Evolutionary conservation across 1,140 invertebrate species (phyloP).

Genomic region (Contarinia nasturtii): DNA sequence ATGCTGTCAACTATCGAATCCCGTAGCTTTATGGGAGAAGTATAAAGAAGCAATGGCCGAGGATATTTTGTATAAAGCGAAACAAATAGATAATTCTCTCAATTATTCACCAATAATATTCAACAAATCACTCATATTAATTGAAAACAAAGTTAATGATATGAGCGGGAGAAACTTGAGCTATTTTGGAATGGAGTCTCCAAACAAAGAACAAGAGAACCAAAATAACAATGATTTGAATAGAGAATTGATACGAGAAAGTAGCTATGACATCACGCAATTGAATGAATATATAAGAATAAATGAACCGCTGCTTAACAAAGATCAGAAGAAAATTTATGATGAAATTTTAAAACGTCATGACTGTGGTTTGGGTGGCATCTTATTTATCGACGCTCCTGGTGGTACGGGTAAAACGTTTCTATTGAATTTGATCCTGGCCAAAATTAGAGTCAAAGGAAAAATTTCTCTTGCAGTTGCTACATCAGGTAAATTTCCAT

Average conservation of each 20-base stretch:
- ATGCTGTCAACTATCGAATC: slow-evolving; percentile 19
- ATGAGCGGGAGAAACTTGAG: slow-evolving; percentile 1
- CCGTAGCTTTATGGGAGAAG: slow-evolving; percentile 17
- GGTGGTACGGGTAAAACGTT: slow-evolving; percentile 18
- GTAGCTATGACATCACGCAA: slow-evolving; percentile 11
- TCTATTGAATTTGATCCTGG: slow-evolving; percentile 10
- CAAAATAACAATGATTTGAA: background rate
- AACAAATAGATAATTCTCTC: slow-evolving; percentile 6
- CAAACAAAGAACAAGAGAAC: slow-evolving; percentile 3
- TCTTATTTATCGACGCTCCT: slow-evolving; percentile 15
- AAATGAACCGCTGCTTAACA: slow-evolving; percentile 16
- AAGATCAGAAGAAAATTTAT: slow-evolving; percentile 14
- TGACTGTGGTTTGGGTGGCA: slow-evolving; percentile 3
- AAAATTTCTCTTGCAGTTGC: slow-evolving; percentile 2
- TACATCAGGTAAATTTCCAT: slow-evolving; percentile 6
- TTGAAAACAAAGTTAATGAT: slow-evolving; percentile 10
- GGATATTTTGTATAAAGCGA: slow-evolving; percentile 12
- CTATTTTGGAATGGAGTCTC: slow-evolving; percentile 7
- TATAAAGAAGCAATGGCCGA: slow-evolving; percentile 22
- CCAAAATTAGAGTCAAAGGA: background rate
- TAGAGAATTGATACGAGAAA: slow-evolving; percentile 13
- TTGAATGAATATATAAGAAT: slow-evolving; percentile 10
- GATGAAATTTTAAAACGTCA: slow-evolving; percentile 20
- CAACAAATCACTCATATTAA: slow-evolving; percentile 7
- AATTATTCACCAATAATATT: slow-evolving; percentile 11